Percentiles rank a stretch among this genome's conserved stretches.
Evolutionary conservation across 2,888 invertebrate species (phyloP).

Genomic region (Nymphalis urticae): DNA sequence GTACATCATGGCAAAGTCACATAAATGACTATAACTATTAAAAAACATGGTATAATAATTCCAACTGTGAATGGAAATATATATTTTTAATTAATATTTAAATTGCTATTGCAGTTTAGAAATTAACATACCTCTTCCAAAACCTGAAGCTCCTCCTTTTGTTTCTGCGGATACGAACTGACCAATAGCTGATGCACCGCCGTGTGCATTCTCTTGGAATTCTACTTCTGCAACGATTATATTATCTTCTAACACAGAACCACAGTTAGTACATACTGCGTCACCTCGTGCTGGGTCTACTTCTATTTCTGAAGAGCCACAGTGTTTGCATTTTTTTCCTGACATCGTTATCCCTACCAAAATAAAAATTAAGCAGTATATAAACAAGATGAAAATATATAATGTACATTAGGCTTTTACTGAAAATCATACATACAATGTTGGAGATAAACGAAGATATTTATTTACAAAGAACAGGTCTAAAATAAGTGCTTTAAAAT

Average conservation of each 20-base stretch:
- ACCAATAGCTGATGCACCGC: constrained; percentile 93
- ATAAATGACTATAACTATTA: no score
- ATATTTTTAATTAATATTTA: neutral
- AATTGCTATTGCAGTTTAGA: neutral
- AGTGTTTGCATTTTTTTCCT: constrained; percentile 92
- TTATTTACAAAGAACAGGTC: neutral
- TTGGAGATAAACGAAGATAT: neutral
- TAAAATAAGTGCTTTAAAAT: neutral
- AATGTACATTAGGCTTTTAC: neutral
- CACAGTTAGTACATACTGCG: constrained; percentile 97
- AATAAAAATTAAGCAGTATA: neutral
- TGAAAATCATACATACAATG: neutral
- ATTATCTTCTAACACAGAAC: constrained; percentile 96
- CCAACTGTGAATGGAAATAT: no score
- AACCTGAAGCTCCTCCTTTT: constrained; percentile 90
- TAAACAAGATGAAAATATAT: neutral
- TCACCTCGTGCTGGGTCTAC: constrained; percentile 97
- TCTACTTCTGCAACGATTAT: constrained; percentile 98
- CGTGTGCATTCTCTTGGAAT: constrained; percentile 95
- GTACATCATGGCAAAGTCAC: neutral
- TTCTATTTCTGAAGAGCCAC: constrained; percentile 95
- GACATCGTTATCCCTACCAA: constrained; percentile 55
- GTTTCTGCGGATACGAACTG: constrained; percentile 96
- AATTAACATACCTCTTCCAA: constrained; percentile 83
- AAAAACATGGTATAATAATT: no score